Evolutionary conservation across 2,113 vertebrate species (phyloP).

Genomic region (Ascaphus truei): DNA sequence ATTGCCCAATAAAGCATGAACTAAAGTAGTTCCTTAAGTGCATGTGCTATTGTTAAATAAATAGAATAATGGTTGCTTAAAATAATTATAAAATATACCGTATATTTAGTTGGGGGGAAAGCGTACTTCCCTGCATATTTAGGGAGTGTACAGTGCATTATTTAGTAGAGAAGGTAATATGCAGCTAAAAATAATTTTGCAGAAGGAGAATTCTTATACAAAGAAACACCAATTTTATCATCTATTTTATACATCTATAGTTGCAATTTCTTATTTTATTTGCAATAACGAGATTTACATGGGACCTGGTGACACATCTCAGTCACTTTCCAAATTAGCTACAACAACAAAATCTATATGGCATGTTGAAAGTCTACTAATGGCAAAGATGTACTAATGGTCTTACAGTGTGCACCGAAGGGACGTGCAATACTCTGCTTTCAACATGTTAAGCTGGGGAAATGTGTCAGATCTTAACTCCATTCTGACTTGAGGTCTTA

Average conservation of each 20-base stretch:
- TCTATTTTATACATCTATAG: not conserved
- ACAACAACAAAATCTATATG: slow-evolving; percentile 8
- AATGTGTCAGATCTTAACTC: slow-evolving; percentile 19
- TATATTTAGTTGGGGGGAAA: no score
- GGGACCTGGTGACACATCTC: not conserved
- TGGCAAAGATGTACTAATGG: slow-evolving; percentile 4
- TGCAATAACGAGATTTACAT: not conserved
- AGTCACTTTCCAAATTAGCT: slow-evolving; percentile 6
- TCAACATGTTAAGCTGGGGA: slow-evolving; percentile 20
- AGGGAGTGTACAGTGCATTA: no score
- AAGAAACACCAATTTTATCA: not conserved
- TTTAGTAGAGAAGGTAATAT: no score
- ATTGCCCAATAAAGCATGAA: no score
- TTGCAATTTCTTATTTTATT: not conserved
- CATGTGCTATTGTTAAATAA: no score
- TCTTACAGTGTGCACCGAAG: no score
- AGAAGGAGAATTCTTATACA: not conserved
- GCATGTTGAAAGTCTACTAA: not conserved
- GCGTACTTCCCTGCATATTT: no score
- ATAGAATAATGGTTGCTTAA: no score
- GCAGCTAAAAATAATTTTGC: not conserved
- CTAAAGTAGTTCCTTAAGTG: no score
- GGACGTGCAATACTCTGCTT: not conserved
- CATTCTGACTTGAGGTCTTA: not conserved
- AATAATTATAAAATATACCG: no score